Conservation (phyloP, 2,797 vertebrate species). For the Eulemur coronatus region DNA sequence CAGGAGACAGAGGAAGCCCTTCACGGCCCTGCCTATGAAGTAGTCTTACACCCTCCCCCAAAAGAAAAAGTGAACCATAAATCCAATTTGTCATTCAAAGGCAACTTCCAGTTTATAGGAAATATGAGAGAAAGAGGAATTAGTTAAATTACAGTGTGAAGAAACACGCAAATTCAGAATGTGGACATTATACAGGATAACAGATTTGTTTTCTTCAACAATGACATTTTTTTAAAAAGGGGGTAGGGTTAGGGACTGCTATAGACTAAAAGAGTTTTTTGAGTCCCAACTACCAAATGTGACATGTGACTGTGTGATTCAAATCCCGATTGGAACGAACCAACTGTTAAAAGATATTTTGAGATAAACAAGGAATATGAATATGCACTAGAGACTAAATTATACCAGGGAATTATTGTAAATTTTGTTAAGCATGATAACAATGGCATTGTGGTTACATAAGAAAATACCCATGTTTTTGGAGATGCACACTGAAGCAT, state of each 20-base stretch:
- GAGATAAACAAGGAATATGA: conserved; percentile 41
- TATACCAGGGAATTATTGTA: neutral
- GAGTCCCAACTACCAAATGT: conserved; percentile 22
- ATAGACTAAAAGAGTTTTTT: neutral
- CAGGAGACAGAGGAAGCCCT: neutral
- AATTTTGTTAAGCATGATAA: neutral
- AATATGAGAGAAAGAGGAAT: neutral
- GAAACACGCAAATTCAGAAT: conserved; percentile 7
- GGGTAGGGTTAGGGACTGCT: neutral
- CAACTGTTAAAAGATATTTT: conserved; percentile 21
- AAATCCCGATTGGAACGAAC: neutral
- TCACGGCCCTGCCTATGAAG: neutral
- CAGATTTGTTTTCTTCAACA: neutral
- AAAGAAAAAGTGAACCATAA: neutral
- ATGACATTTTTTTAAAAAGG: neutral
- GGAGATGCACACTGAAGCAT: neutral
- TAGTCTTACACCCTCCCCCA: neutral
- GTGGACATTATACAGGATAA: neutral
- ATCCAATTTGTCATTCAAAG: neutral
- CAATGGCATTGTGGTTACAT: neutral
- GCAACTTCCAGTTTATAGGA: neutral
- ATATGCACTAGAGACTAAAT: conserved; percentile 33
- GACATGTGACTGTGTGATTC: neutral
- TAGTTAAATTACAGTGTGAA: neutral
- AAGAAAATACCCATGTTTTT: conserved; percentile 10